These are phyloP conservation scores for Campopleginae sp. DNA, from an alignment of 2,888 invertebrate species.

Conservation along the genomic window DNA sequence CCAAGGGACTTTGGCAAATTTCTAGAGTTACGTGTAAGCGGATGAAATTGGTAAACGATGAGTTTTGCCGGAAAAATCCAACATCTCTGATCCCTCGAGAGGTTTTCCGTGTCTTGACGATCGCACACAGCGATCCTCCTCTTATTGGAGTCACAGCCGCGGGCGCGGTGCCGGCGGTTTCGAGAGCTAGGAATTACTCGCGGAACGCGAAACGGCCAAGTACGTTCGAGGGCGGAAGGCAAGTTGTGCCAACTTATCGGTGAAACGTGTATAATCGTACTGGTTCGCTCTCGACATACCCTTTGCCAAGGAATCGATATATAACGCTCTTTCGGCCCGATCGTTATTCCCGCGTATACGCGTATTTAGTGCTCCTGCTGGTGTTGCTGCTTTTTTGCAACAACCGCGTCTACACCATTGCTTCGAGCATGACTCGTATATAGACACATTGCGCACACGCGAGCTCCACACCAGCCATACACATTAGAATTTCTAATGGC, in stretches of 20 bases:
- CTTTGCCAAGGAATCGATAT: constrained; percentile 49
- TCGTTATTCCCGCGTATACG: constrained; percentile 51
- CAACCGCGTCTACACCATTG: constrained; percentile 36
- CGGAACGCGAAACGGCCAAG: constrained; percentile 13
- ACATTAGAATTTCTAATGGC: constrained; percentile 65
- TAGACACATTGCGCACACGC: constrained; percentile 4
- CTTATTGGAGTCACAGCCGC: neutral
- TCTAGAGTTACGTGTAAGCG: neutral
- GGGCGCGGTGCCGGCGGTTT: neutral
- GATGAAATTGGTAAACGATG: neutral
- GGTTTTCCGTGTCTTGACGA: neutral
- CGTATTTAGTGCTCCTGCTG: constrained; percentile 44
- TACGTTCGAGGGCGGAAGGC: neutral
- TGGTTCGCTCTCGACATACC: constrained; percentile 22
- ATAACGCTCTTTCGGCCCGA: constrained; percentile 14
- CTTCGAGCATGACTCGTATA: constrained; percentile 7
- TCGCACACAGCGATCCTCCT: neutral
- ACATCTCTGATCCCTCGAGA: constrained; percentile 2
- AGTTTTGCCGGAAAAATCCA: neutral
- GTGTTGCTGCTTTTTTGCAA: constrained; percentile 50
- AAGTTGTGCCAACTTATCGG: constrained; percentile 40
- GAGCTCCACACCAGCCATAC: constrained; percentile 31
- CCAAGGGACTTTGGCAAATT: neutral
- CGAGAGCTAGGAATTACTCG: constrained; percentile 15
- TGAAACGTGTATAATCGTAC: constrained; percentile 47